A percentile compares a stretch with the other conserved stretches of the same genome.
Conservation (phyloP, 2,113 vertebrate genomes). For the Tapirus terrestris region DNA sequence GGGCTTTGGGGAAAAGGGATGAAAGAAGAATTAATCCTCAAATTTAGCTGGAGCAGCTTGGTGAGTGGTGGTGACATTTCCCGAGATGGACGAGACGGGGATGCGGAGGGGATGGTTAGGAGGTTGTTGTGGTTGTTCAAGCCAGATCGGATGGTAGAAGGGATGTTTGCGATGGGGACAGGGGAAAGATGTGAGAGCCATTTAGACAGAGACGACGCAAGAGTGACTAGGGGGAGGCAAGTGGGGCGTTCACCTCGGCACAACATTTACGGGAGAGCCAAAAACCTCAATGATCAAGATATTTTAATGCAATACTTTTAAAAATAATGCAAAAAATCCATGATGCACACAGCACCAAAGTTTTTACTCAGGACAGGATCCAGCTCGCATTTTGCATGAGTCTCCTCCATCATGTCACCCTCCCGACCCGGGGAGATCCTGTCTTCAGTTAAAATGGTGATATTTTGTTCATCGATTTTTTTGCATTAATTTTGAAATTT, state of each 20-base stretch:
- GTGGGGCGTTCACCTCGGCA: fast-evolving
- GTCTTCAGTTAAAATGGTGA: not conserved
- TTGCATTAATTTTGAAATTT: not conserved
- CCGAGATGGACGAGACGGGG: fast-evolving
- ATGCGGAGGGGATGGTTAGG: fast-evolving
- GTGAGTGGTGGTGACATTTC: not conserved
- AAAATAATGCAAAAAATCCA: not conserved
- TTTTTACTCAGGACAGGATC: not conserved
- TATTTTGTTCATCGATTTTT: not conserved
- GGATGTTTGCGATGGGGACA: not conserved
- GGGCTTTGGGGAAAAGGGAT: not conserved
- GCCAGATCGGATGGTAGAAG: not conserved
- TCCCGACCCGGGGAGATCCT: fast-evolving
- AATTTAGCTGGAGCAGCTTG: not conserved
- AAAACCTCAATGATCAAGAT: not conserved
- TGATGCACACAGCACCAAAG: not conserved
- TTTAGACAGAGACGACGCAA: not conserved
- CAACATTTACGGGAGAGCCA: not conserved
- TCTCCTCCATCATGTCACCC: not conserved
- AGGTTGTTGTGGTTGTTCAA: not conserved
- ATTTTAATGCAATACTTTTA: not conserved
- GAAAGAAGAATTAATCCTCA: not conserved
- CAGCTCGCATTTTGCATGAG: fast-evolving
- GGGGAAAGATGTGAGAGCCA: not conserved
- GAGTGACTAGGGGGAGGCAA: not conserved